These are phyloP conservation scores for Pristionchus entomophagus DNA, from an alignment of 2,888 invertebrate species.

Conservation along the genomic window DNA sequence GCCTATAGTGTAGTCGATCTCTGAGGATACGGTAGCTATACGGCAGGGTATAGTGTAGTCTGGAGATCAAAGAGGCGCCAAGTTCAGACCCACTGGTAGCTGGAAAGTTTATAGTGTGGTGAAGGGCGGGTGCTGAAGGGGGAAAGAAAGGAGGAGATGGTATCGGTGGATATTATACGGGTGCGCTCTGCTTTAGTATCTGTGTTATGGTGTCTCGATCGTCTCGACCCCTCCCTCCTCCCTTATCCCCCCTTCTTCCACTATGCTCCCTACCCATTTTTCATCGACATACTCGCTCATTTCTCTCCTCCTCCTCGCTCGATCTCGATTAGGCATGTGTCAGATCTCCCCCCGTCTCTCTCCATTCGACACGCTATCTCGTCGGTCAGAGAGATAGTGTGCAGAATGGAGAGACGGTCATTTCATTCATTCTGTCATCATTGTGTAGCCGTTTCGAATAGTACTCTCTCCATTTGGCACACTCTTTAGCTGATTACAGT, in stretches of 20 bases:
- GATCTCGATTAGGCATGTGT: too few species aligned
- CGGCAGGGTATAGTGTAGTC: background rate
- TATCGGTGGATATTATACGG: background rate
- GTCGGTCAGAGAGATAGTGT: too few species aligned
- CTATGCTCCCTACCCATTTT: background rate
- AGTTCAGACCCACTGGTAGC: background rate
- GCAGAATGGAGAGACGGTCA: too few species aligned
- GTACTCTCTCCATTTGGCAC: too few species aligned
- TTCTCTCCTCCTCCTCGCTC: background rate
- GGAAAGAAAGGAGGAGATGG: background rate
- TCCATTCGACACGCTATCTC: too few species aligned
- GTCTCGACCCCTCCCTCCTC: background rate
- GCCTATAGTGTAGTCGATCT: background rate
- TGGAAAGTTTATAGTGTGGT: background rate
- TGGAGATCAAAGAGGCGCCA: background rate
- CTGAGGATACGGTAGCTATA: background rate
- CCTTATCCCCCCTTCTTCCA: background rate
- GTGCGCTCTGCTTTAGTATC: too few species aligned
- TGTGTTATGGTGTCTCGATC: background rate
- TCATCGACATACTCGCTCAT: constrained; percentile 2
- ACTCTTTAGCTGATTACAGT: too few species aligned
- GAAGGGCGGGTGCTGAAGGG: background rate
- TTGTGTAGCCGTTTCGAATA: too few species aligned
- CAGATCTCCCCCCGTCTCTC: too few species aligned
- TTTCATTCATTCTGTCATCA: too few species aligned